Evolutionary conservation across 2,888 invertebrate species (phyloP).

Genomic region (Phengaris alcon): DNA sequence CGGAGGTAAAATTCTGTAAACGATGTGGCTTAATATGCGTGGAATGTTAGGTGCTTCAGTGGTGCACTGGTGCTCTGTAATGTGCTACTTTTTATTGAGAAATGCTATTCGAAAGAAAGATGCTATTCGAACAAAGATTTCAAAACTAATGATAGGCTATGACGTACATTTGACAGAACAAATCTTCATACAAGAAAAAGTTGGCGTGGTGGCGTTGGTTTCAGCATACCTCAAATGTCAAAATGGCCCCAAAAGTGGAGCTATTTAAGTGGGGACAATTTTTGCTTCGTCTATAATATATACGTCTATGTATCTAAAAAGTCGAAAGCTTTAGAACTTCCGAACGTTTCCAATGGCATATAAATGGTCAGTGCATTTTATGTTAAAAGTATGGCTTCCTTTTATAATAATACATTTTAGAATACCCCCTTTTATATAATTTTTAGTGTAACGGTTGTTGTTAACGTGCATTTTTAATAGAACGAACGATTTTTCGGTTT

Average conservation of each 20-base stretch:
- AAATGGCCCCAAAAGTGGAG: too few species aligned
- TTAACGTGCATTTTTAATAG: neutral
- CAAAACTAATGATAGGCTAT: too few species aligned
- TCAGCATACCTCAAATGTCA: too few species aligned
- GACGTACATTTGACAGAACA: too few species aligned
- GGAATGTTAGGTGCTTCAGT: slow-evolving; percentile 56
- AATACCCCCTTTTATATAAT: slow-evolving; percentile 14
- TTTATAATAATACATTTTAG: slow-evolving; percentile 35
- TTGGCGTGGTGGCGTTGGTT: too few species aligned
- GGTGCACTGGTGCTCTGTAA: slow-evolving; percentile 56
- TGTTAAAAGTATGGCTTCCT: slow-evolving; percentile 30
- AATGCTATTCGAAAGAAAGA: slow-evolving; percentile 14
- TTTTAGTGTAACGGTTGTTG: slow-evolving; percentile 23
- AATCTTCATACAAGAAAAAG: too few species aligned
- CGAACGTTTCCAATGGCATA: slow-evolving; percentile 16
- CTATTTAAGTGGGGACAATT: too few species aligned
- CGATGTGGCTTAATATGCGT: slow-evolving; percentile 19
- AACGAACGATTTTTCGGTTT: neutral
- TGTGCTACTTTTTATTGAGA: slow-evolving; percentile 11
- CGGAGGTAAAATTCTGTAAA: slow-evolving; percentile 2
- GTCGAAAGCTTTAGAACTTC: slow-evolving; percentile 30
- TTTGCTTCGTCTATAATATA: too few species aligned
- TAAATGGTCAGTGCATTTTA: slow-evolving; percentile 33
- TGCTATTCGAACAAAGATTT: slow-evolving; percentile 21
- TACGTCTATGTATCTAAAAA: neutral